Base-by-base conservation (phyloP, 2,113 vertebrate genomes). In the Indri indri region DNA sequence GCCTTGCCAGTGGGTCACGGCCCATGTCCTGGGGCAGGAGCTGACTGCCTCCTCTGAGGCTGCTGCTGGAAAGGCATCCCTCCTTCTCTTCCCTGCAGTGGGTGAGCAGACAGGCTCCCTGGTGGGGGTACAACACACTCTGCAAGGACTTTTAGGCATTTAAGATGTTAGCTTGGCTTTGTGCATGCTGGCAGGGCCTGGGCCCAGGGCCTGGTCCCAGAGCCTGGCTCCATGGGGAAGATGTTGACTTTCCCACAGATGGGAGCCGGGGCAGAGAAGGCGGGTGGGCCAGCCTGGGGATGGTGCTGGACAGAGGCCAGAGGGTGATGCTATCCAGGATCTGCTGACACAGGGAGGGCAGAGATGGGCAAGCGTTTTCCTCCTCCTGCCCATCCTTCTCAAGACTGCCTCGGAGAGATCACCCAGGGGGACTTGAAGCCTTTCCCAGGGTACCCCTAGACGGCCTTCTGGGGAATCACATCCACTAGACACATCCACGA, bases 361-460 rank as follows among this genome's bases (percentile, higher is more conserved):
- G 50, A n/a, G 37, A 52, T 0, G 40, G 50, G 16, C 23, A 37
- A n/a, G 34, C 9, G 9, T 9, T 54, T 71, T 54, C 5, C 65
- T 61, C 9, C 18, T 13, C 37, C 7, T 2, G 79, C 1, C 57
- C 32, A 16, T 50, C 37, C 65, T 59, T 40, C 61, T 63, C 1
- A 22, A 40, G 71, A 12, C 1, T 0, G 32, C 27, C 1, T 9
- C 8, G 27, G 17, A 34, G 0, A 34, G 6, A 23, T 30, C n/a
- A 7, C 22, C 34, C 5, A 54, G 70, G 57, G 4, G 37, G 37
- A 14, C 30, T n/a, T 40, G 37, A 76, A 94, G 42, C 82, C 63
- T 66, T 95, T 81, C 94, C 27, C 20, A 66, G 94, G 70, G 83
- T 50, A 80, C 94, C 97, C 63, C 87, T 96, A 23, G 3, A 83